These are phyloP conservation scores for Thalassophryne amazonica DNA, from an alignment of 2,797 vertebrate genomes.

Conservation along the genomic window DNA sequence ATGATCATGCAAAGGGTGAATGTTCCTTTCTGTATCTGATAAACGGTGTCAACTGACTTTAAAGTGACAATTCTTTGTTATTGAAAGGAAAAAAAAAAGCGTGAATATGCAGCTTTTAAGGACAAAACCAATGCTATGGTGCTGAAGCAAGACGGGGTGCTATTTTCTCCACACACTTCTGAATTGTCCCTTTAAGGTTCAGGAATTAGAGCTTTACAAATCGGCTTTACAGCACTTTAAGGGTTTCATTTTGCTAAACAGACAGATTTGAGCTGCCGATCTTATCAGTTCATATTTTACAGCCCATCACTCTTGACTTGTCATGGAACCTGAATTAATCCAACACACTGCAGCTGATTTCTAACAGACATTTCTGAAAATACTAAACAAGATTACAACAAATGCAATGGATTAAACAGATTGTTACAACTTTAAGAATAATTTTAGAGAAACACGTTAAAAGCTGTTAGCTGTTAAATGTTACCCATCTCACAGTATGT, in stretches of 20 bases:
- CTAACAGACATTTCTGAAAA: too few relatives aligned
- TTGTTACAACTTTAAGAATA: not conserved
- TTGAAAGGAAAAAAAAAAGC: too few relatives aligned
- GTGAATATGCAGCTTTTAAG: too few relatives aligned
- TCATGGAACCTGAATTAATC: not conserved
- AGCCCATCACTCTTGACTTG: slow-evolving; percentile 29
- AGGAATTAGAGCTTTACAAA: slow-evolving; percentile 32
- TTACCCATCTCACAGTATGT: too few relatives aligned
- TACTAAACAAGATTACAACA: not conserved
- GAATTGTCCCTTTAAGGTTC: too few relatives aligned
- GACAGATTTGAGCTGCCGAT: slow-evolving; percentile 11
- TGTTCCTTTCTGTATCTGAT: not conserved
- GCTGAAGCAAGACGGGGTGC: too few relatives aligned
- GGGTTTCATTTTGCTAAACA: slow-evolving; percentile 25
- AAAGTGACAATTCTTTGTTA: too few relatives aligned
- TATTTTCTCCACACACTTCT: too few relatives aligned
- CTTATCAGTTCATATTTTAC: slow-evolving; percentile 53
- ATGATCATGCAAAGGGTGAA: slow-evolving; percentile 10
- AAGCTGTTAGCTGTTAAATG: too few relatives aligned
- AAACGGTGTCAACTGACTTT: slow-evolving; percentile 4
- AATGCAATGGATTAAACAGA: not conserved
- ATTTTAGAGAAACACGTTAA: not conserved
- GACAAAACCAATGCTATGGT: too few relatives aligned
- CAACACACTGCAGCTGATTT: too few relatives aligned
- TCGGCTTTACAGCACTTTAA: slow-evolving; percentile 52